Conservation (phyloP, 2,888 invertebrate genomes). For the Acleris cristana region DNA sequence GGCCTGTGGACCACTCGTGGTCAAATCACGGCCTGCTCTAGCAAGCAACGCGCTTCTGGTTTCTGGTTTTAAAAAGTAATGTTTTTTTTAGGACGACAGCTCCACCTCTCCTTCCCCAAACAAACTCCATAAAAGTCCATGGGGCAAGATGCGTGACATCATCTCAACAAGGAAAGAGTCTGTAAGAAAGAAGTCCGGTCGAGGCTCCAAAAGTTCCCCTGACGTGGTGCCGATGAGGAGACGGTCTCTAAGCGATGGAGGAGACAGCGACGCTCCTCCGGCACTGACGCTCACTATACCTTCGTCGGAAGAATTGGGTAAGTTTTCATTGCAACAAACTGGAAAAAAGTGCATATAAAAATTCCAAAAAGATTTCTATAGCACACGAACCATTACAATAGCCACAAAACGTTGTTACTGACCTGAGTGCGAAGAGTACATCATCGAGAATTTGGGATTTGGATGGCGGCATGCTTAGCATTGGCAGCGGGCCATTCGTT, state of each 20-base stretch:
- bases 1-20: no score
- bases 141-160: constrained; percentile 91
- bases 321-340: constrained; percentile 33
- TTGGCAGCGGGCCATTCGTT: no score
- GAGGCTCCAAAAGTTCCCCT: constrained; percentile 70
- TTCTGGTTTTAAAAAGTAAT: no score
- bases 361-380: no score
- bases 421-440: no score
- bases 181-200: constrained; percentile 83
- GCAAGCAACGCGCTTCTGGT: no score
- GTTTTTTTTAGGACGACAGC: constrained; percentile 70
- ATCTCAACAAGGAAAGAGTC: constrained; percentile 88
- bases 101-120: constrained; percentile 79
- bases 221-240: constrained; percentile 69
- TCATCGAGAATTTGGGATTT: no score
- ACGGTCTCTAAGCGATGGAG: constrained; percentile 76
- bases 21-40: no score
- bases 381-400: no score
- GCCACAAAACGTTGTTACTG: no score
- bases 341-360: neutral
- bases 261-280: constrained; percentile 76
- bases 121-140: constrained; percentile 86
- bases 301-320: constrained; percentile 84
- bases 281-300: constrained; percentile 85
- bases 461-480: no score